Conservation (phyloP, 2,797 vertebrate genomes). For the Luscinia luscinia region DNA sequence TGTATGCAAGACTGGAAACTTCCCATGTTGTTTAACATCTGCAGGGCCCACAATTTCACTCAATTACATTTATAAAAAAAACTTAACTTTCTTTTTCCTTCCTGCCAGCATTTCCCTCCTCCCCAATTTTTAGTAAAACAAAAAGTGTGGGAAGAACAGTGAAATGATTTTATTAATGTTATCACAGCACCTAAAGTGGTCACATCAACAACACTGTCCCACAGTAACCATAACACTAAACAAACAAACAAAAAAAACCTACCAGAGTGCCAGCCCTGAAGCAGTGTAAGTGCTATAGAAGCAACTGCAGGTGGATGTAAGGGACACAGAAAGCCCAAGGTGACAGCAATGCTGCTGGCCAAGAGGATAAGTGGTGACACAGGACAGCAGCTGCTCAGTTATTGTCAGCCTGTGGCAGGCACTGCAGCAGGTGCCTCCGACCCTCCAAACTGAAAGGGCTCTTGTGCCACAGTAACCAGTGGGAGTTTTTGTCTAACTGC, state of each 20-base stretch:
- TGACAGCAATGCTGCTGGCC: neutral
- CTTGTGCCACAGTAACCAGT: neutral
- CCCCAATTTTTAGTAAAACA: neutral
- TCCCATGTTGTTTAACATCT: neutral
- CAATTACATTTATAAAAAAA: neutral
- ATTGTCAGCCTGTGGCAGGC: neutral
- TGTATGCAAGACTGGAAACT: neutral
- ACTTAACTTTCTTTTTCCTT: neutral
- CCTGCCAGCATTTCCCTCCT: neutral
- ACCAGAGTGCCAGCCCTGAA: neutral
- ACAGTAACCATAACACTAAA: neutral
- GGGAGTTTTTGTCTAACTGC: neutral
- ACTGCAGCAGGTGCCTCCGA: constrained; percentile 22
- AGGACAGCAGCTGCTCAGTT: constrained; percentile 43
- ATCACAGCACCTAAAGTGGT: neutral
- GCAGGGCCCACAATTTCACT: neutral
- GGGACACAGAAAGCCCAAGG: constrained; percentile 23
- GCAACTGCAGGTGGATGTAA: constrained; percentile 30
- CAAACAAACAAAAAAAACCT: neutral
- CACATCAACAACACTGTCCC: neutral
- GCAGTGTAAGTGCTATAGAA: neutral
- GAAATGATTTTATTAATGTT: constrained; percentile 19
- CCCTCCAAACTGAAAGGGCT: constrained; percentile 30
- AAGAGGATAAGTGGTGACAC: neutral
- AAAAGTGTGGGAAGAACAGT: constrained; percentile 8